These are phyloP conservation scores for Hirudo medicinalis DNA, from an alignment of 1,140 invertebrate genomes.

Conservation along the genomic window DNA sequence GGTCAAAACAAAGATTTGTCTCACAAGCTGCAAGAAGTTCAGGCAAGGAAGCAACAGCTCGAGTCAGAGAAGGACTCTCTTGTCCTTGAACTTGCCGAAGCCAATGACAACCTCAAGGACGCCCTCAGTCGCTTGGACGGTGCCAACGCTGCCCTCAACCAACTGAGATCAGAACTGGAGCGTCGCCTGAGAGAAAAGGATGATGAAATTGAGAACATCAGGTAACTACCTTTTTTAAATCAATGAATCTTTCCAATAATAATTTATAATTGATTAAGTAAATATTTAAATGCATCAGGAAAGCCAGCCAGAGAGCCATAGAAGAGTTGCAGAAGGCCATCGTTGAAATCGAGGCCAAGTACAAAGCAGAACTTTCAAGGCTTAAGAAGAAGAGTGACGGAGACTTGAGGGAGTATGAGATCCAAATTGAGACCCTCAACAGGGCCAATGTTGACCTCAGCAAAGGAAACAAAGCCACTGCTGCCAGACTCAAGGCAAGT, in stretches of 20 bases:
- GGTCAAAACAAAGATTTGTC: conserved; percentile 36
- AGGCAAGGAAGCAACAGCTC: conserved; percentile 31
- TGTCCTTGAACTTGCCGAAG: conserved; percentile 36
- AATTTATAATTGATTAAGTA: neutral
- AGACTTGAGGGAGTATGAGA: conserved; percentile 39
- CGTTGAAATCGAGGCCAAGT: conserved; percentile 39
- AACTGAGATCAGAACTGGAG: conserved; percentile 39
- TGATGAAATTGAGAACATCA: conserved; percentile 37
- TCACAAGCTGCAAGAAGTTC: conserved; percentile 35
- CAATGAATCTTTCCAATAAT: neutral
- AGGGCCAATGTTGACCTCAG: conserved; percentile 32
- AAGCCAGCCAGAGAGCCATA: conserved; percentile 37
- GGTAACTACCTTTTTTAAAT: conserved; percentile 15
- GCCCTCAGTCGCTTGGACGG: conserved; percentile 37
- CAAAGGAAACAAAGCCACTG: conserved; percentile 25
- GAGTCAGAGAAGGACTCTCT: conserved; percentile 38
- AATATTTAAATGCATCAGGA: neutral
- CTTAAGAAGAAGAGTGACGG: conserved; percentile 42
- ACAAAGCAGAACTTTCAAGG: conserved; percentile 39
- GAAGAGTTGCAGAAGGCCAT: conserved; percentile 40
- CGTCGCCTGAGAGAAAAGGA: conserved; percentile 41
- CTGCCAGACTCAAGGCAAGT: conserved; percentile 22
- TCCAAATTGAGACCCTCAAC: conserved; percentile 32
- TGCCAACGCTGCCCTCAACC: conserved; percentile 37
- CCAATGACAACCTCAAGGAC: conserved; percentile 38